Percentiles rank a stretch among this genome's conserved stretches.
These are phyloP conservation scores for Neodontobutis hainanensis DNA, from an alignment of 2,113 vertebrate species.

Conservation along the genomic window DNA sequence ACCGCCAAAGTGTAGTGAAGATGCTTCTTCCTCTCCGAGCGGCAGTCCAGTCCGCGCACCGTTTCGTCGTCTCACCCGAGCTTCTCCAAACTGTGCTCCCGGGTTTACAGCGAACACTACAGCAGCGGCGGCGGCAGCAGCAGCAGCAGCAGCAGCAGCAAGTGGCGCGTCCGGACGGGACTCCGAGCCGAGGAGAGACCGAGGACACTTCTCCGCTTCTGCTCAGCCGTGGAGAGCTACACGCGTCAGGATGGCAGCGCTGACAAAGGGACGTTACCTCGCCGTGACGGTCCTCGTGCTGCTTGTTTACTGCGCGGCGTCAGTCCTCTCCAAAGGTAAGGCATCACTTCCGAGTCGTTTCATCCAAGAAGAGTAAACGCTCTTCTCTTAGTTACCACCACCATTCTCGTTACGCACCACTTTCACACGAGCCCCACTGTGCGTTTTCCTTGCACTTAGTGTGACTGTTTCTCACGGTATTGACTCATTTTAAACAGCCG, in stretches of 20 bases:
- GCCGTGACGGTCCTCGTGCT: constrained; percentile 59
- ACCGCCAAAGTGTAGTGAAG: constrained; percentile 60
- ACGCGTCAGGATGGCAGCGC: constrained; percentile 62
- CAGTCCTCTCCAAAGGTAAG: constrained; percentile 75
- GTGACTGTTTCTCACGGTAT: not conserved
- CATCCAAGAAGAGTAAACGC: not conserved
- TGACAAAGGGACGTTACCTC: constrained; percentile 62
- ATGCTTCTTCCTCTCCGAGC: constrained; percentile 49
- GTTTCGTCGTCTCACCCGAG: constrained; percentile 11
- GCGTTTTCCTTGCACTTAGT: not conserved
- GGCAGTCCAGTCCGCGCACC: constrained; percentile 22
- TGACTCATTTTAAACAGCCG: no score
- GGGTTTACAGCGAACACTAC: constrained; percentile 36
- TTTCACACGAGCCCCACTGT: not conserved
- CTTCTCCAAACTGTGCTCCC: constrained; percentile 9
- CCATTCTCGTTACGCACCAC: constrained; percentile 1
- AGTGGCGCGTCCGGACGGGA: constrained; percentile 7
- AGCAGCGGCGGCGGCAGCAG: constrained; percentile 13
- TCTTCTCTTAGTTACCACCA: not conserved
- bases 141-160: constrained; percentile 21
- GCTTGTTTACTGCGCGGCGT: constrained; percentile 54
- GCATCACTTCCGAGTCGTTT: not conserved
- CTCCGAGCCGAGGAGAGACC: constrained; percentile 17
- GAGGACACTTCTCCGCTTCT: constrained; percentile 21
- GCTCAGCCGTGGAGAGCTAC: constrained; percentile 40